These are phyloP conservation scores for Yasuhikotakia modesta DNA, from an alignment of 2,797 vertebrate species.

Conservation along the genomic window DNA sequence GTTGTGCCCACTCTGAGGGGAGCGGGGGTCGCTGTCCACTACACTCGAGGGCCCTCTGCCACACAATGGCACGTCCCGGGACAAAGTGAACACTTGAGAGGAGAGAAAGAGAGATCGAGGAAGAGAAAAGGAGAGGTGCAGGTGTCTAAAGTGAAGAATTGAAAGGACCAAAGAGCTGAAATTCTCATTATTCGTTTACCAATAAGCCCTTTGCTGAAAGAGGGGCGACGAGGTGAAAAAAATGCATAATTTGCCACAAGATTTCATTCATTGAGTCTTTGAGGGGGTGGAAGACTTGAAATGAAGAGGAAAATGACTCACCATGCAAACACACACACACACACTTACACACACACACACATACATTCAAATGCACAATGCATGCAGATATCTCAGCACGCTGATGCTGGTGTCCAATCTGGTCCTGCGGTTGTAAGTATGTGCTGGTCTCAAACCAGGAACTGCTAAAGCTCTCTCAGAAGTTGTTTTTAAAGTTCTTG, in stretches of 20 bases:
- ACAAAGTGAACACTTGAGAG: slow-evolving; percentile 86
- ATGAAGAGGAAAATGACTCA: too few species aligned
- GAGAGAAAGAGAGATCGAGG: slow-evolving; percentile 59
- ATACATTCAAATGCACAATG: slow-evolving; percentile 40
- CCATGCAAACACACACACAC: too few species aligned
- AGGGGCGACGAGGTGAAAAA: slow-evolving; percentile 38
- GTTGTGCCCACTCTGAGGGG: slow-evolving; percentile 79
- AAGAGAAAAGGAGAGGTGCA: slow-evolving; percentile 38
- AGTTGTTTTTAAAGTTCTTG: too few species aligned
- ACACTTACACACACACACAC: slow-evolving; percentile 45
- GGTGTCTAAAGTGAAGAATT: slow-evolving; percentile 69
- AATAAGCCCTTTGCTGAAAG: slow-evolving; percentile 38
- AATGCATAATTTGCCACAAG: slow-evolving; percentile 44
- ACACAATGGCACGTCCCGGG: slow-evolving; percentile 81
- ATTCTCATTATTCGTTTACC: slow-evolving; percentile 47
- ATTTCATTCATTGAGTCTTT: slow-evolving; percentile 37
- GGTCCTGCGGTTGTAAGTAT: too few species aligned
- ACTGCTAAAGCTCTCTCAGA: too few species aligned
- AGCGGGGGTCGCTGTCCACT: slow-evolving; percentile 76
- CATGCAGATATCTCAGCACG: too few species aligned
- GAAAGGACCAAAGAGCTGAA: slow-evolving; percentile 48
- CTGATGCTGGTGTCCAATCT: too few species aligned
- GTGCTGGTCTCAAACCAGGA: too few species aligned
- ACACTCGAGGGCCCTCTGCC: slow-evolving; percentile 78
- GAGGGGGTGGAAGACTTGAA: too few species aligned